phyloP scores from a whole-genome alignment of 2,113 vertebrate genomes.

The Istiophorus platypterus region DNA sequence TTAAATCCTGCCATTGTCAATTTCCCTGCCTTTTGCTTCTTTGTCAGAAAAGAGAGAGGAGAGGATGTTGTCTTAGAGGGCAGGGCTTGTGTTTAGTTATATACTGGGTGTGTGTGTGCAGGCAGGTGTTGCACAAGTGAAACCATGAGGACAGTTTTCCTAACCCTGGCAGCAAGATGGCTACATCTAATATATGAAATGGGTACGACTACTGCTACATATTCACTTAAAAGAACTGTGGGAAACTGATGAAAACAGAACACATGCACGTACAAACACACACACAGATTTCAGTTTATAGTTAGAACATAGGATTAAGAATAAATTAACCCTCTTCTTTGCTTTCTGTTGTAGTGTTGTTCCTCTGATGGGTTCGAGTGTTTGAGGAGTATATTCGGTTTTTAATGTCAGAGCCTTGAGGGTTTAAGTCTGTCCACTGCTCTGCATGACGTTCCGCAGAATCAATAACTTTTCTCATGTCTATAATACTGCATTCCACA shows the following conservation, averaged over 20 bases:
- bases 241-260: neutral
- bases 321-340: neutral
- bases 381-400: fast-evolving
- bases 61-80: conserved; percentile 29
- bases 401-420: conserved; percentile 1
- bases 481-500: neutral
- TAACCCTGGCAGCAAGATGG: neutral
- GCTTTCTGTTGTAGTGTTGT: neutral
- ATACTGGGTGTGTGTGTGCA: neutral
- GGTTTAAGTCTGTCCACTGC: neutral
- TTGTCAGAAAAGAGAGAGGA: conserved; percentile 5
- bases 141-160: neutral
- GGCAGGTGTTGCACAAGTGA: neutral
- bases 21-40: neutral
- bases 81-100: neutral
- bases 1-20: neutral
- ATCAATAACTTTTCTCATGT: conserved; percentile 1
- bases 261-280: neutral
- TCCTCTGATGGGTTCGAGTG: neutral
- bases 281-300: no score
- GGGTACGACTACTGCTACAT: neutral
- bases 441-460: neutral
- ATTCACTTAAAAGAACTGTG: neutral
- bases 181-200: neutral
- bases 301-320: neutral